Conservation (phyloP, 1,140 invertebrate genomes). For the Eupeodes corollae region DNA sequence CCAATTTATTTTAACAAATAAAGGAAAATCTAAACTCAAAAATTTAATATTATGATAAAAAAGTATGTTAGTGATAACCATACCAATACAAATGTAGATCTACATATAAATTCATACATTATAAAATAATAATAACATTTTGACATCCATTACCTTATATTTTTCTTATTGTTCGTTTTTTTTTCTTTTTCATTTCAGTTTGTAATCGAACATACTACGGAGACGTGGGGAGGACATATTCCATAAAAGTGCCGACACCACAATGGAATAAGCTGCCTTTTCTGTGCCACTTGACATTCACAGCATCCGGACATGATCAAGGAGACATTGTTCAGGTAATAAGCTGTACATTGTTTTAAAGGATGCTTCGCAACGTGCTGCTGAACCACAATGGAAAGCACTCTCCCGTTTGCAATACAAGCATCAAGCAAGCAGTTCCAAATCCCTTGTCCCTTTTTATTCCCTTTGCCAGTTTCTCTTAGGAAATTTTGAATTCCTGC, state of each 20-base stretch:
- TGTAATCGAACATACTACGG: conserved; percentile 84
- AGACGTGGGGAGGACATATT: conserved; percentile 70
- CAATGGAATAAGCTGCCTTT: conserved; percentile 62
- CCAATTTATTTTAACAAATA: neutral
- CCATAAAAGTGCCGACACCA: conserved; percentile 55
- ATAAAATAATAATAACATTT: no score
- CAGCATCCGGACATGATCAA: conserved; percentile 69
- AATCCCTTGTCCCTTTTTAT: no score
- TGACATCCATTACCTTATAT: no score
- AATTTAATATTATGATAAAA: no score
- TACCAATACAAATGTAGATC: no score
- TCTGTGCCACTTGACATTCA: conserved; percentile 79
- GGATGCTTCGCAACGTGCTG: neutral
- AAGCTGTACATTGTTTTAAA: conserved; percentile 7
- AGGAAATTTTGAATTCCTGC: no score
- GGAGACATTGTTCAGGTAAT: conserved; percentile 72
- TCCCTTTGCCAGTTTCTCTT: no score
- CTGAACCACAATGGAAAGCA: no score
- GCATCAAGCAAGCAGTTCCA: no score
- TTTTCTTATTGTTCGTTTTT: neutral
- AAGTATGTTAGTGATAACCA: no score
- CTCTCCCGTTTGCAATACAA: no score
- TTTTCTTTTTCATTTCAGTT: conserved; percentile 42
- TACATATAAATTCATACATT: no score
- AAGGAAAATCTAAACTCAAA: neutral